A percentile compares a stretch with the other conserved stretches of the same genome.
Evolutionary conservation across 2,888 invertebrate species (phyloP).

Genomic region (Agonopterix subpropinquella): DNA sequence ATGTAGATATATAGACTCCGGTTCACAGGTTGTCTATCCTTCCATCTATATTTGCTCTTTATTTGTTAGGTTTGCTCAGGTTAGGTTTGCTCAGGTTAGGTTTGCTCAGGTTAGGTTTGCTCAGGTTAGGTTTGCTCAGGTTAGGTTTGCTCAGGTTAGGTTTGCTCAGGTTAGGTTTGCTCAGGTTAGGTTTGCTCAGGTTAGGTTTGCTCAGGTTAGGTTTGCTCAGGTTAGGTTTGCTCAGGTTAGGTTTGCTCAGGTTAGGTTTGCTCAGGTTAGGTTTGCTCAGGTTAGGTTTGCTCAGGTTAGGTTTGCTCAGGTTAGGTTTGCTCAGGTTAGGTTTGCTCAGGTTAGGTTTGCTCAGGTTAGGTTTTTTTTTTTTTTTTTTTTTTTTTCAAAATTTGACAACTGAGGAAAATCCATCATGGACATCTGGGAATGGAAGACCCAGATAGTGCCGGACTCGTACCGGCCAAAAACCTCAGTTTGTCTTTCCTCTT

Average conservation of each 20-base stretch:
- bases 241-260: conserved; percentile 14
- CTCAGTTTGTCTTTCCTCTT: too few species aligned
- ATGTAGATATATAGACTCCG: too few species aligned
- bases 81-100: conserved; percentile 15
- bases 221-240: conserved; percentile 7
- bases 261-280: conserved; percentile 14
- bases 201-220: neutral
- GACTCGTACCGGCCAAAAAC: too few species aligned
- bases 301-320: conserved; percentile 14
- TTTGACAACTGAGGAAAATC: too few species aligned
- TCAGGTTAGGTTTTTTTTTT: too few species aligned
- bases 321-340: conserved; percentile 15
- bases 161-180: conserved; percentile 9
- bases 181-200: conserved; percentile 11
- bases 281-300: conserved; percentile 12
- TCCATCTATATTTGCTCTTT: too few species aligned
- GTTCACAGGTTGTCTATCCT: accelerated
- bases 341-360: conserved; percentile 14
- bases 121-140: conserved; percentile 5
- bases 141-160: conserved; percentile 5
- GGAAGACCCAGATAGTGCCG: too few species aligned
- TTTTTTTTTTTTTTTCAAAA: too few species aligned
- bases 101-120: conserved; percentile 13
- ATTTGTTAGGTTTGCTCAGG: conserved; percentile 9
- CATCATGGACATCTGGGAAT: too few species aligned